A percentile compares a stretch with the other conserved stretches of the same genome.
Evolutionary conservation across 2,113 vertebrate genomes (phyloP).

Genomic region (Pelecanoides urinatrix): DNA sequence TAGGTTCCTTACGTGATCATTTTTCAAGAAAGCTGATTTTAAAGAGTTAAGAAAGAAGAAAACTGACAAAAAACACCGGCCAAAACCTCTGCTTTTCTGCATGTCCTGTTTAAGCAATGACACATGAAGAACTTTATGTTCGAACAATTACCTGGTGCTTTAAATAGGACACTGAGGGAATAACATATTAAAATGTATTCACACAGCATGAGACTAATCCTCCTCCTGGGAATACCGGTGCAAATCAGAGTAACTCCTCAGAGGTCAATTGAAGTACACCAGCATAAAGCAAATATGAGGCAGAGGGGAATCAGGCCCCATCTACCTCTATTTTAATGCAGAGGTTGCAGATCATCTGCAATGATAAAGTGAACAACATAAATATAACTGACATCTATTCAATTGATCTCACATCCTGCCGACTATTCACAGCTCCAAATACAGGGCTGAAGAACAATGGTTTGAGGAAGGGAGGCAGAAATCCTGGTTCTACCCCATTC

Average conservation of each 20-base stretch:
- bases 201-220: background rate
- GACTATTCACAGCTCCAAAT: slow-evolving; percentile 19
- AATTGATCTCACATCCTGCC: slow-evolving; percentile 34
- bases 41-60: background rate
- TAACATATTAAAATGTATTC: slow-evolving; percentile 18
- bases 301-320: background rate
- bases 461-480: slow-evolving; percentile 25
- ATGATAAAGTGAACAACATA: slow-evolving; percentile 6
- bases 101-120: slow-evolving; percentile 23
- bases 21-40: background rate
- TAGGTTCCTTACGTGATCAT: background rate
- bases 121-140: slow-evolving; percentile 24
- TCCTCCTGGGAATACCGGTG: background rate
- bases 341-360: slow-evolving; percentile 37
- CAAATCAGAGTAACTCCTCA: slow-evolving; percentile 23
- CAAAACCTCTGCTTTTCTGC: background rate
- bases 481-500: background rate
- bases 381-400: slow-evolving; percentile 41
- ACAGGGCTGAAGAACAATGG: slow-evolving; percentile 37
- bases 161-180: slow-evolving; percentile 33
- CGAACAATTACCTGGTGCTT: slow-evolving; percentile 6
- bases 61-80: background rate
- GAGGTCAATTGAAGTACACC: slow-evolving; percentile 13
- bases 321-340: slow-evolving; percentile 21
- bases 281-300: background rate